Percentiles rank a stretch among this genome's conserved stretches.
Evolutionary conservation across 2,113 vertebrate genomes (phyloP).

Genomic region (Podiceps cristatus): DNA sequence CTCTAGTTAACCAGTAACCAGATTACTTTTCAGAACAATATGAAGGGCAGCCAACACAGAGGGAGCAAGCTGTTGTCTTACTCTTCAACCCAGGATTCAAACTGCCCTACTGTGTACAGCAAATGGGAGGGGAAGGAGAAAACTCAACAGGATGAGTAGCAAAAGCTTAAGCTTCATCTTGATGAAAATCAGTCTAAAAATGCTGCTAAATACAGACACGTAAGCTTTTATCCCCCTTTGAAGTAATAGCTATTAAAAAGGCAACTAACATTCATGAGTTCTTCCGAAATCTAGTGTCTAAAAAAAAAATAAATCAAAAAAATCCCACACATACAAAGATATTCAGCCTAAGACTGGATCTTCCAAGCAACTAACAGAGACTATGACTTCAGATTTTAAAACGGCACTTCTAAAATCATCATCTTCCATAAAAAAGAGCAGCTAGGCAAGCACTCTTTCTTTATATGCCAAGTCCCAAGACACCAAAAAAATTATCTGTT

Average conservation of each 20-base stretch:
- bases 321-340: neutral
- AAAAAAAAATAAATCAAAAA: neutral
- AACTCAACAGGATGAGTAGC: neutral
- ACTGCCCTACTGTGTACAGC: neutral
- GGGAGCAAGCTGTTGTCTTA: neutral
- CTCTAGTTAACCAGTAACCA: neutral
- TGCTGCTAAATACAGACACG: neutral
- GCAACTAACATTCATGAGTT: neutral
- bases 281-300: neutral
- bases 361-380: neutral
- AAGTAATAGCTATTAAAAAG: conserved; percentile 5
- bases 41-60: neutral
- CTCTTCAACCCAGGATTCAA: neutral
- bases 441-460: neutral
- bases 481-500: neutral
- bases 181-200: neutral
- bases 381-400: neutral
- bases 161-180: neutral
- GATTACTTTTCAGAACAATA: neutral
- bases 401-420: neutral
- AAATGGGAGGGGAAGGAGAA: neutral
- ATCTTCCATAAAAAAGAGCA: neutral
- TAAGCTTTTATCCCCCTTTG: neutral
- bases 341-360: neutral
- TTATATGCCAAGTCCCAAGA: neutral